Conservation (phyloP, 64 coral and sea anemone genomes). For the Pocillopora verrucosa region DNA sequence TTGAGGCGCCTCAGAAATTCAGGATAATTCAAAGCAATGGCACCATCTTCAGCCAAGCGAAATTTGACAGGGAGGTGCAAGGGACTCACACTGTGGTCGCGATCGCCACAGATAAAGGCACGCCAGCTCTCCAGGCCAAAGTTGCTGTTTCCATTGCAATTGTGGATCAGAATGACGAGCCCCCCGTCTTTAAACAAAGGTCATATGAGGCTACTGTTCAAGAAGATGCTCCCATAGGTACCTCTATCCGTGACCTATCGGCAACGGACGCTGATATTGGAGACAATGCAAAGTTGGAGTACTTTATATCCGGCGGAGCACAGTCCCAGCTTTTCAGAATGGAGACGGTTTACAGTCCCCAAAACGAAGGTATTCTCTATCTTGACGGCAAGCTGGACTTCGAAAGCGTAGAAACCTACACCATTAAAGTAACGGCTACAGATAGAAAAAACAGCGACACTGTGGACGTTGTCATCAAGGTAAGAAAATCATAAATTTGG, state of each 20-base stretch:
- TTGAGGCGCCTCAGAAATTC: conserved; percentile 34
- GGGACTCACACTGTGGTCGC: conserved; percentile 18
- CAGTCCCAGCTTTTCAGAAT: conserved; percentile 29
- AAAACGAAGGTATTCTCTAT: conserved; percentile 19
- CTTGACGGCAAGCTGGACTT: conserved; percentile 60
- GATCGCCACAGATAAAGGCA: conserved; percentile 43
- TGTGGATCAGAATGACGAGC: conserved; percentile 67
- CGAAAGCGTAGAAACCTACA: conserved; percentile 21
- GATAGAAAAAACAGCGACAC: conserved; percentile 60
- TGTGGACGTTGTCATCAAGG: conserved; percentile 35
- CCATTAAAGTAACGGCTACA: conserved; percentile 49
- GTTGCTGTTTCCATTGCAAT: conserved; percentile 1
- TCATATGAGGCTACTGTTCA: not conserved
- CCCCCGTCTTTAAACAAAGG: conserved; percentile 23
- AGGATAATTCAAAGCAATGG: conserved; percentile 44
- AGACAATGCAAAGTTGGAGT: conserved; percentile 46
- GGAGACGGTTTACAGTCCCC: not conserved
- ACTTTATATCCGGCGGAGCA: conserved; percentile 57
- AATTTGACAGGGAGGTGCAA: conserved; percentile 50
- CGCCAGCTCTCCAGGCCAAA: not conserved
- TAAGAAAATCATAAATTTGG: not conserved
- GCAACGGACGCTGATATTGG: conserved; percentile 54
- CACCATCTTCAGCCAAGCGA: conserved; percentile 33
- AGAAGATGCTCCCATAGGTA: conserved; percentile 40
- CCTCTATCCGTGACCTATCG: conserved; percentile 17